Evolutionary conservation across 2,888 invertebrate species (phyloP).

Genomic region (Synanthedon vespiformis): DNA sequence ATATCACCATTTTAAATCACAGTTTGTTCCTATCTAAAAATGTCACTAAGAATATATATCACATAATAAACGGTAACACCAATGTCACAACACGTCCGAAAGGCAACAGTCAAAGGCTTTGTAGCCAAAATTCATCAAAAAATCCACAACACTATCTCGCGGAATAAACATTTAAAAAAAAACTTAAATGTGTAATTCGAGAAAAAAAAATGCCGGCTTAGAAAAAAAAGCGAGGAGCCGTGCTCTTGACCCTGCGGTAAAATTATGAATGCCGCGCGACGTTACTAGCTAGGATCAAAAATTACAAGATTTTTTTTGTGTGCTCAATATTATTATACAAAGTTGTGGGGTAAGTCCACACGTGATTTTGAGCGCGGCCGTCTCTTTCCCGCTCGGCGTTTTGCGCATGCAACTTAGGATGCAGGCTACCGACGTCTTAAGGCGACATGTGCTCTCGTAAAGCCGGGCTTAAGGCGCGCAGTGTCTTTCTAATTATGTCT

Average conservation of each 20-base stretch:
- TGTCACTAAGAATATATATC: conserved; percentile 63
- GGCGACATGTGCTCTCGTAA: conserved; percentile 55
- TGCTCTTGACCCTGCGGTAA: conserved; percentile 65
- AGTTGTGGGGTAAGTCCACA: conserved; percentile 49
- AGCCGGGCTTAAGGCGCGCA: conserved; percentile 41
- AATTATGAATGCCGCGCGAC: conserved; percentile 66
- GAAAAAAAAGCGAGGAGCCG: conserved; percentile 48
- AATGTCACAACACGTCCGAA: conserved; percentile 67
- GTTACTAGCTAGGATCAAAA: conserved; percentile 67
- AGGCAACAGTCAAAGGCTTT: conserved; percentile 63
- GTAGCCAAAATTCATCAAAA: conserved; percentile 57
- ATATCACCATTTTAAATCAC: conserved; percentile 69
- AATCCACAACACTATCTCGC: conserved; percentile 56
- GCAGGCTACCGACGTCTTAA: conserved; percentile 34
- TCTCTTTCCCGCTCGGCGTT: conserved; percentile 49
- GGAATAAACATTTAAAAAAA: conserved; percentile 59
- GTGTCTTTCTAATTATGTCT: conserved; percentile 14
- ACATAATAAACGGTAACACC: conserved; percentile 65
- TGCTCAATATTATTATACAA: conserved; percentile 62
- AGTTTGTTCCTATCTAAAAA: conserved; percentile 62
- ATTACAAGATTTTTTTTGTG: conserved; percentile 66
- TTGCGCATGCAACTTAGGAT: conserved; percentile 52
- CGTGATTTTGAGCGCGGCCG: conserved; percentile 40
- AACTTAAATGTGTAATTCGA: too few species aligned
- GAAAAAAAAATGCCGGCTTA: conserved; percentile 39